Base-by-base conservation (phyloP, 92 coral and sea anemone species). In the Porites lobata region DNA sequence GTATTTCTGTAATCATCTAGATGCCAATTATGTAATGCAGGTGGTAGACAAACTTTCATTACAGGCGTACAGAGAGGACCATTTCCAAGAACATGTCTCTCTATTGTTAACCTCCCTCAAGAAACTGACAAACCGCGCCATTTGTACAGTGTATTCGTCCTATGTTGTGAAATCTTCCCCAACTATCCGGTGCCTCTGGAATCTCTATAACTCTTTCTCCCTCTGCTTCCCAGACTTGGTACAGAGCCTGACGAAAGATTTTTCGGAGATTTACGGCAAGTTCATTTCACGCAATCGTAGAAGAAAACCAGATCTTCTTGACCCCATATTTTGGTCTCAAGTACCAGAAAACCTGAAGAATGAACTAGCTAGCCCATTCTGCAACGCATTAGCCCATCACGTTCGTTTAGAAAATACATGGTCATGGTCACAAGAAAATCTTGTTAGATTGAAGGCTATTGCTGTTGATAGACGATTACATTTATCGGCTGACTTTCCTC, bases 391-490 rank as follows among this genome's bases (percentile, higher is more conserved):
- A 72, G 59, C 20, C 6, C 51, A 19, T 1, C 92, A 85, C 53
- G 26, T 94, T 21, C 32, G 29, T 63, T 65, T 50, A 12, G 80
- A 32, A 29, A 58, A 47, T n/a, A 52, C 1, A 9, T 24, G 24
- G 24, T 24, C 24, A 24, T 77, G 75, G 78, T 50, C 59, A 13
- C 21, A n/a, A 9, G 76, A 80, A 17, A 80, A 32, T 21, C 22
- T 85, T 26, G 75, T 83, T 9, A 77, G 59, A 1, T 29, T 92
- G 83, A 56, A 21, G 75, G 73, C 53, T 38, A 71, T 81, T 53
- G 81, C 59, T n/a, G 87, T 78, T 1, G 90, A 94, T 81, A 65
- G 70, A 61, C 68, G 70, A 5, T 88, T 94, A 50, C 93, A 91
- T 12, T 50, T 51, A 67, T 20, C 65, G 20, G 61, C 50, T 8